These are phyloP conservation scores for Clarias macrocephalus DNA, from an alignment of 2,113 vertebrate genomes.

Conservation along the genomic window DNA sequence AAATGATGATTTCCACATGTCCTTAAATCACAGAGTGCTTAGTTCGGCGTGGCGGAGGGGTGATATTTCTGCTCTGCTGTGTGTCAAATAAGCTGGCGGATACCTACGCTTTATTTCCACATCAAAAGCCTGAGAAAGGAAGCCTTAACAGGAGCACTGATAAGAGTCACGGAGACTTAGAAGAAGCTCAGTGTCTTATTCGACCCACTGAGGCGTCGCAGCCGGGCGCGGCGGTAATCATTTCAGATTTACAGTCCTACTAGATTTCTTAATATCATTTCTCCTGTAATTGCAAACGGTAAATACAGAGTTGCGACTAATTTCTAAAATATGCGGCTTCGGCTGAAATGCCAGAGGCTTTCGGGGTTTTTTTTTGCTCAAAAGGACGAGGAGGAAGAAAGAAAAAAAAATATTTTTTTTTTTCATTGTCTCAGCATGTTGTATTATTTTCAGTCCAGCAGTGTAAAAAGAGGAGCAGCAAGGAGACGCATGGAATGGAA, in stretches of 20 bases:
- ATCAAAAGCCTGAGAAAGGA: constrained; percentile 42
- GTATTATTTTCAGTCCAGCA: constrained; percentile 17
- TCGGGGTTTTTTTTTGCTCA: not conserved
- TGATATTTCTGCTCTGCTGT: constrained; percentile 11
- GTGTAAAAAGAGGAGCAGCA: not conserved
- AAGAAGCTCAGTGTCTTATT: constrained; percentile 36
- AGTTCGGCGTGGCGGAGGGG: not conserved
- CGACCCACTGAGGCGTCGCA: constrained; percentile 26
- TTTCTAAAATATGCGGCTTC: not conserved
- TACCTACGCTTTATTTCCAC: constrained; percentile 41
- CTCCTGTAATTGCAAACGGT: not conserved
- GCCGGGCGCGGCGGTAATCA: not conserved
- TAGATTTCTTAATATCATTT: not conserved
- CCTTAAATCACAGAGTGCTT: not conserved
- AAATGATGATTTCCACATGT: not conserved
- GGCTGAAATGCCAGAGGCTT: not conserved
- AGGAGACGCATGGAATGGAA: not conserved
- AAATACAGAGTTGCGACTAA: not conserved
- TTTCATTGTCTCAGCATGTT: not conserved
- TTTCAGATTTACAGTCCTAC: constrained; percentile 1
- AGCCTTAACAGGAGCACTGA: constrained; percentile 31
- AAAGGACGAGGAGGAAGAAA: not conserved
- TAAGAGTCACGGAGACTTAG: constrained; percentile 44
- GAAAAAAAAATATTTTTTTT: not conserved
- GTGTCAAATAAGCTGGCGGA: constrained; percentile 17